phyloP scores from a whole-genome alignment of 2,797 vertebrate genomes.

The Centroberyx gerrardi region DNA sequence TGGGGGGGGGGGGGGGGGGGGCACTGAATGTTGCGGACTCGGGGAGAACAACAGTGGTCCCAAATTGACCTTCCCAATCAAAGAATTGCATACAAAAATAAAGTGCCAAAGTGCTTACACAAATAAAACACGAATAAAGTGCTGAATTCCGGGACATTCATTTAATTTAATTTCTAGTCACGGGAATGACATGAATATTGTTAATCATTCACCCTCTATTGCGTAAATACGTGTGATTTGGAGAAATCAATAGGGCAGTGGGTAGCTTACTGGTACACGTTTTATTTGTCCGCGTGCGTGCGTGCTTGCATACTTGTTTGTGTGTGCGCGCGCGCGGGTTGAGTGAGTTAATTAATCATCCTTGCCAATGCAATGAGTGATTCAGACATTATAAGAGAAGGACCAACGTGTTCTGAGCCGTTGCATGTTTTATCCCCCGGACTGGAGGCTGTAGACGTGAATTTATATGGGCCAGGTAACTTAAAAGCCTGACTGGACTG shows the following conservation, averaged over 20 bases:
- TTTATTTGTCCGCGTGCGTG: conserved; percentile 21
- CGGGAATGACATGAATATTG: background rate
- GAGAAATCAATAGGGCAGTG: conserved; percentile 67
- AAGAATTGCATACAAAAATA: no score
- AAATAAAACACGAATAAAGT: no score
- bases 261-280: conserved; percentile 34
- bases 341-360: background rate
- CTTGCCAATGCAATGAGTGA: background rate
- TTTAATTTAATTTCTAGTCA: no score
- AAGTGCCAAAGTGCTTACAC: no score
- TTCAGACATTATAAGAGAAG: background rate
- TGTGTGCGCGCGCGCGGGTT: conserved; percentile 2
- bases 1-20: no score
- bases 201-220: conserved; percentile 57
- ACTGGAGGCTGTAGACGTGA: background rate
- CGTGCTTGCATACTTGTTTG: background rate
- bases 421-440: background rate
- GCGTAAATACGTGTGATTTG: conserved; percentile 40
- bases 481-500: background rate
- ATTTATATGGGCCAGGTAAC: background rate
- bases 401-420: no score
- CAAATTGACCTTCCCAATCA: no score
- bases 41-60: no score
- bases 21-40: no score
- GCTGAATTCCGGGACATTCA: no score